Base-by-base conservation (phyloP, 2,797 vertebrate species). In the Leptoclinus maculatus region DNA sequence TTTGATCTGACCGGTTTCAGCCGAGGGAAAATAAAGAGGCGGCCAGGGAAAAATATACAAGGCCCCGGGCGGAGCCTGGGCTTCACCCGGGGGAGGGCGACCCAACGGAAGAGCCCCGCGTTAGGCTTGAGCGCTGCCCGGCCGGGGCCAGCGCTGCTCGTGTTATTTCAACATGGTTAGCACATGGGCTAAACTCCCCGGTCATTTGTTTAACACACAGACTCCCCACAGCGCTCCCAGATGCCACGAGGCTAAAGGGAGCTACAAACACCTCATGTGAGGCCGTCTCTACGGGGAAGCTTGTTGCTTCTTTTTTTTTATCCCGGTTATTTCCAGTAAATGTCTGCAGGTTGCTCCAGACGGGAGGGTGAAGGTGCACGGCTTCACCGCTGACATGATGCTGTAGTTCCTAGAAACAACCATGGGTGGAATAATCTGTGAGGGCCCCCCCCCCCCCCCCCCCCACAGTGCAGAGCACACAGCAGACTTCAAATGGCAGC, bases 111-210 rank as follows among this genome's bases (percentile, higher is more conserved):
- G 88, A 92, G 87, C 89, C 80, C 84, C 69, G 68, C 74, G 94
- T 92, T 90, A 88, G 94, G 94, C 94, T 93, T 93, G 90, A 94
- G 91, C 88, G 82, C 82, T 57, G 82, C 91, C 78, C 75, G 69
- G 83, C 74, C 53, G 51, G 89, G 91, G 66, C 90, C 75, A 29
- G 83, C 23, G 27, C 84, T 36, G 69, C 76, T 78, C 25, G 6
- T 99, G 96, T 98, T 99, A 95, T 97, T 96, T 79, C 97, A 98
- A 98, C 96, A 96, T 97, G 97, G 97, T 93, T 96, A 97, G 97
- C 97, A 99, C 95, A 98, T 99, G 97, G 95, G 93, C 91, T 92
- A 85, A 94, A 95, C 93, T 94, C 88, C 92, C 94, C 92, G 90
- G 94, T 93, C 93, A 95, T 94, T 97, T 96, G 96, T 97, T 97